Base-by-base conservation (phyloP, 1,140 invertebrate genomes). In the Cyphomyrmex costatus region DNA sequence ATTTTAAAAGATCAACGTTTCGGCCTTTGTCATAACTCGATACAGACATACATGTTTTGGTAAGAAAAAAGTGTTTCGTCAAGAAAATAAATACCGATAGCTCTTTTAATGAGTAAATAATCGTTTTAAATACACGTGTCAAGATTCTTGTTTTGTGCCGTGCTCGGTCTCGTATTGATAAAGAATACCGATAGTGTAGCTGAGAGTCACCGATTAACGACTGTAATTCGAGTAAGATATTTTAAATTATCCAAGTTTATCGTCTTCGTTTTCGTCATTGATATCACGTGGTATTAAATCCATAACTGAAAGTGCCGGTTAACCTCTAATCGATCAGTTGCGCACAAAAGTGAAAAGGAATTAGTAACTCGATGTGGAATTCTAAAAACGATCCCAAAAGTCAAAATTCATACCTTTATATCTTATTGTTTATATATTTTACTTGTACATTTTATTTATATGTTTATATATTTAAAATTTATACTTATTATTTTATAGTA, bases 301-400 rank as follows among this genome's bases (percentile, higher is more conserved):
- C 5, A n/a, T 5, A 12, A 33, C 8, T 21, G 3, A 73, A 60
- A 3, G 8, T 42, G 51, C 30, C 21, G 73, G 33, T 76, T 76
- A 76, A 76, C 73, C 73, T 76, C 16, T 3, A 76, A 61, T 61
- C 16, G 33, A 58, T 14, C 33, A 4, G 16, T 12, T 74, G 49
- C 14, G 4, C 3, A 10, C 1, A 12, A 36, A 10, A 46, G 19
- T 10, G 33, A 66, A 36, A 66, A 66, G 2, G 42, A 10, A 36
- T 14, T 14, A 16, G 5, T 5, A 16, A 21, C 14, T 10, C 12
- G 61, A 1, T 19, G 7, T 12, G 19, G 27, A 16, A 24, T 63
- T 27, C 6, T 63, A 63, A 6, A 60, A 60, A n/a, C 0, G 4
- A 27, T 60, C 27, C 24, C 6, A 27, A 14, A 19, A 30, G 27